These are phyloP conservation scores for Tragulus kanchil DNA, from an alignment of 2,113 vertebrate genomes.

Conservation along the genomic window DNA sequence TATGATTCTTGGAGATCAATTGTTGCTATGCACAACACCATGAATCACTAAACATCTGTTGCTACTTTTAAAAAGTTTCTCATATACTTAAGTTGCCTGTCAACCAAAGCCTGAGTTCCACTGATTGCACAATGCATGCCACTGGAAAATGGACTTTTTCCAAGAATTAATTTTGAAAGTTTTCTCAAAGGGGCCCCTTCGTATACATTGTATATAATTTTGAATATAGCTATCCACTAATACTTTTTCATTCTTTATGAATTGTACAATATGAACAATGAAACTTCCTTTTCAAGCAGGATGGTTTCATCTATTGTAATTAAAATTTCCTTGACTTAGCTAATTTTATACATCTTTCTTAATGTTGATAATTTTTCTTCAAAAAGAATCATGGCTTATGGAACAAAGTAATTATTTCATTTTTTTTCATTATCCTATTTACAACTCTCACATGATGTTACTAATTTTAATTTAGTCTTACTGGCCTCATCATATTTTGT, in stretches of 20 bases:
- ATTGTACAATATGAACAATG: not conserved
- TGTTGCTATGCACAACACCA: not conserved
- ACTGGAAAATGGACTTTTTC: slow-evolving; percentile 10
- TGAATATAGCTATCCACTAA: not conserved
- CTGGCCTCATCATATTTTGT: not conserved
- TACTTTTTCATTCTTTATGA: not conserved
- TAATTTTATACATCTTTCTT: slow-evolving; percentile 12
- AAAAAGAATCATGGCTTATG: not conserved
- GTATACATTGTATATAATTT: slow-evolving; percentile 9
- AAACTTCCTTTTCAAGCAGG: slow-evolving; percentile 4
- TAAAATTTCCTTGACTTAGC: not conserved
- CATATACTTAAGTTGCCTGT: not conserved
- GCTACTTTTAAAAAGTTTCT: not conserved
- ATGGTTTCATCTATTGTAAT: not conserved
- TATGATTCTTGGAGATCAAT: not conserved
- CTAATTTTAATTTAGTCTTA: not conserved
- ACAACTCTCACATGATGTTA: not conserved
- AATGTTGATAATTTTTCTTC: not conserved
- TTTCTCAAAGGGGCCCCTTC: slow-evolving; percentile 30
- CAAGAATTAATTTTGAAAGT: not conserved
- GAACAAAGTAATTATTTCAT: not conserved
- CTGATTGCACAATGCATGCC: not conserved
- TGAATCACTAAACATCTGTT: slow-evolving; percentile 32
- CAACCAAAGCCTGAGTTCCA: not conserved
- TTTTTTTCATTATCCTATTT: not conserved